Evolutionary conservation across 2,888 invertebrate species (phyloP), one percentile per base, ranked within the genome.

Genomic region (Lasioglossum pauxillum): DNA sequence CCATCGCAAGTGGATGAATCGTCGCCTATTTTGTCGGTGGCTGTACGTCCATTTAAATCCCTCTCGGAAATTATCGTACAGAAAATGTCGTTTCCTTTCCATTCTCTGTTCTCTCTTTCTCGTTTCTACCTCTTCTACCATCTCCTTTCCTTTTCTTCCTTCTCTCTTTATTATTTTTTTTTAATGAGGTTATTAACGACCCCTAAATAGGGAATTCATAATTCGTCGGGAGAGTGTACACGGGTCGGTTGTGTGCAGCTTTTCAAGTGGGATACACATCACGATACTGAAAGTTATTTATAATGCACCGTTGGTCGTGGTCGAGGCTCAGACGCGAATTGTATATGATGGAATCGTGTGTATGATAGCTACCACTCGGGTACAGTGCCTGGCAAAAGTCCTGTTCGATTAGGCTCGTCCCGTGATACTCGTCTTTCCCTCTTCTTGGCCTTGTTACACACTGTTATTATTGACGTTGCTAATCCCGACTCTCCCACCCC

Each of bases 281-380:
- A 86, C 82, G 89, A 90, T 90, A 91, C 91, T 87, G 86, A 92
- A 92, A 92, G 92, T 92, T 93, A 93, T 93, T 93, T 93, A 93
- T 92, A 92, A 92, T 92, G 89, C 92, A 84, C 82, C 86, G 86
- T 86, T 87, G 89, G 88, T 90, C 89, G 90, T 88, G 89, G 87
- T 78, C 86, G 89, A 88, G 88, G 90, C 87, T 91, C 91, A 88
- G 88, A 90, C 89, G 90, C 91, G 89, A 92, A 90, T 89, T 91
- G 86, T 89, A 84, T 90, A 90, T 88, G 89, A 93, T 90, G 90
- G 91, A 91, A 91, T 90, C 88, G 89, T 90, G 86, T 89, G 86
- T 89, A 84, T 88, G 91, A 92, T 90, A 90, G 91, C 88, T 87
- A 89, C 85, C 89, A 86, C 84, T 88, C 78, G 88, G 35, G 88